These are phyloP conservation scores for Lagodon rhomboides DNA, from an alignment of 2,797 vertebrate species.

Conservation along the genomic window DNA sequence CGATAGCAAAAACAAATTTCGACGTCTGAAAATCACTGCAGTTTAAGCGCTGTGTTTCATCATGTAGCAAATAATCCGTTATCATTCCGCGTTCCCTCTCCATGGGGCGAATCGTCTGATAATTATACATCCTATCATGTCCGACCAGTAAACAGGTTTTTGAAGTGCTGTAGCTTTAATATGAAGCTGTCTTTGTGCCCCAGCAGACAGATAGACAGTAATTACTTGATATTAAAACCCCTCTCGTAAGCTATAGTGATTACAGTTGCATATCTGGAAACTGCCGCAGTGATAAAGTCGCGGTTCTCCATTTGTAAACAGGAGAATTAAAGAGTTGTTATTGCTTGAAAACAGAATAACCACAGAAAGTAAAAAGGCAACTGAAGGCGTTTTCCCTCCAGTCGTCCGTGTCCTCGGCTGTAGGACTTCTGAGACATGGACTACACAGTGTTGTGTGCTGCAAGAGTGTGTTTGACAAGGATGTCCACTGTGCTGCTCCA, in stretches of 20 bases:
- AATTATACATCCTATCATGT: constrained; percentile 61
- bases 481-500: neutral
- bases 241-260: constrained; percentile 60
- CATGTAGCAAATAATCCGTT: constrained; percentile 50
- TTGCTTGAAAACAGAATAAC: neutral
- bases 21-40: constrained; percentile 44
- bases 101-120: constrained; percentile 53
- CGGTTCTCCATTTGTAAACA: constrained; percentile 30
- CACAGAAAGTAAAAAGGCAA: neutral
- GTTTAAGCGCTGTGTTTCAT: constrained; percentile 49
- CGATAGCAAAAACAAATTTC: constrained; percentile 58
- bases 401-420: neutral
- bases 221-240: constrained; percentile 71
- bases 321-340: constrained; percentile 3
- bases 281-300: constrained; percentile 31
- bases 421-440: neutral
- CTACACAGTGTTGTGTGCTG: neutral
- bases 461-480: neutral
- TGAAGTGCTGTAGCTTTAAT: constrained; percentile 55
- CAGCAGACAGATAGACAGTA: constrained; percentile 63
- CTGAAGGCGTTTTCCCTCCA: neutral
- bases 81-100: constrained; percentile 54
- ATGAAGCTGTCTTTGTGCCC: constrained; percentile 54
- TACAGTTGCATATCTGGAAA: constrained; percentile 58
- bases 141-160: constrained; percentile 69